Evolutionary conservation across 2,888 invertebrate genomes (phyloP), one percentile per base, ranked within the genome.

Genomic region (Blera fallax): DNA sequence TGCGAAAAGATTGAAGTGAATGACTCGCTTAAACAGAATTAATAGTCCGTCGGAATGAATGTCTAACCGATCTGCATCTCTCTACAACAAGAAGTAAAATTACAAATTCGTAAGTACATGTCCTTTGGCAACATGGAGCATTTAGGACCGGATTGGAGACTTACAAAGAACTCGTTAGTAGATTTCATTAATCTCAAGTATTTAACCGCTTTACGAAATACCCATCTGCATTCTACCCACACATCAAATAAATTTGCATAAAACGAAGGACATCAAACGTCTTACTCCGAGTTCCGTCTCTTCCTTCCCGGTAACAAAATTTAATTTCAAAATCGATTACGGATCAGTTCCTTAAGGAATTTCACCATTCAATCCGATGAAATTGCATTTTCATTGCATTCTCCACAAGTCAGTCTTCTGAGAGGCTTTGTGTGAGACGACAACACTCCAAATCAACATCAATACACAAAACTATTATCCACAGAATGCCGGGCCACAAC

Each of bases 281-380:
- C 58, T 21, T 24, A 32, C 14, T 34, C 34, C 2, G 11, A 2
- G 40, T 34, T 34, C 5, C n/a, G 52, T 29, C 4, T 32, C 32
- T 60, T n/a, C n/a, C 64, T 32, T 11, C 24, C 4, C 24, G 24
- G 24, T 24, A 2, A 16, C 8, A 29, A 64, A 37, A 16, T 56
- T 56, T 50, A 72, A 72, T 72, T 72, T 16, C 29, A 43, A 76
- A 76, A 70, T 82, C 76, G 76, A 82, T 82, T 76, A 76, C 18
- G 37, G 48, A 64, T 56, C 56, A 50, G 58, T 50, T 70, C 70
- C 70, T 50, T 14, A 10, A 58, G 81, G 77, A 82, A 69, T 82
- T 58, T 21, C 43, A 21, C 43, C 56, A 54, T 70, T 40, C 56
- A 70, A 76, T 72, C 34, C 50, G 43, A 77, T 58, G 64, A 65